Base-by-base conservation (phyloP, 2,888 invertebrate genomes). In the Heliconius charithonia region DNA sequence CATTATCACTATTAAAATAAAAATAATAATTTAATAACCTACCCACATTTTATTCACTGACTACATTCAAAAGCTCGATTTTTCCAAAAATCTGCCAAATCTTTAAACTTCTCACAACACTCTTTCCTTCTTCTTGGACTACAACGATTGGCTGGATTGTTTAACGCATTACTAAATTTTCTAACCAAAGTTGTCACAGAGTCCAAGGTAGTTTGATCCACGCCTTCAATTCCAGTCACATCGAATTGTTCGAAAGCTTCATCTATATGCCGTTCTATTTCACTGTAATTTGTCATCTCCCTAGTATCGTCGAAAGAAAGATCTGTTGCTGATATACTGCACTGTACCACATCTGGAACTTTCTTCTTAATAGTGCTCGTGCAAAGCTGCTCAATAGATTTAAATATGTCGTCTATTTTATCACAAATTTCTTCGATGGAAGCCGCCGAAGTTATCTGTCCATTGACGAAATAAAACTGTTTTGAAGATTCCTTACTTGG, bases 21-120 rank as follows among this genome's bases (percentile, higher is more conserved):
- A 56, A 32, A 72, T 32, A 27, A 56, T 63, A 59, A 73, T 13
- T 66, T 32, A 72, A 37, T 41, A 19, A 71, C 71, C 65, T 82
- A 81, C 82, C 81, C 73, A 80, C 72, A 19, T n/a, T 62, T 41
- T 6, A 72, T n/a, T 77, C 59, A 62, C 4, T 79, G 75, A 76
- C 74, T 67, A 75, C 74, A 79, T 67, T 86, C 86, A 81, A 85
- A 85, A 0, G 89, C 87, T 3, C 85, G 85, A 51, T 83, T 88
- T 65, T 86, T 90, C 94, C 94, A 94, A 83, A 93, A 94, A 12
- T 93, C 92, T 0, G 93, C 89, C 45, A 94, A 84, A 27, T 94
- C 93, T 73, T 85, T 91, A 72, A 94, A 94, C 76, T 87, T 89
- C 6, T 89, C 90, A 84, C 89, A 89, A 70, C 93, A 90, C 83